phyloP scores from a whole-genome alignment of 2,113 vertebrate genomes.

The Barnardius zonarius region DNA sequence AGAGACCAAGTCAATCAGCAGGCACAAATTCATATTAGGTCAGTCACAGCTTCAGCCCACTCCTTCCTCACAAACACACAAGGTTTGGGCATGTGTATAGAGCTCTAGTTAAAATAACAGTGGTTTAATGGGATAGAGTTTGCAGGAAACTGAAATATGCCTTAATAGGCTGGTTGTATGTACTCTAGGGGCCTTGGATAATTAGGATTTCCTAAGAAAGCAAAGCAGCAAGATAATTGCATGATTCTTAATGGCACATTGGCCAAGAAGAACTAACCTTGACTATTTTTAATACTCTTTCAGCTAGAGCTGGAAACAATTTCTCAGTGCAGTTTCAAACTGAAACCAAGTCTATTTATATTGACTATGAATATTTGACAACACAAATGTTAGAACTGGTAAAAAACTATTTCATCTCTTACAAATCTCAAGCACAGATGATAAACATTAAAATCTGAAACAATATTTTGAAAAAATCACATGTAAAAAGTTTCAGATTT shows the following conservation, averaged over 20 bases:
- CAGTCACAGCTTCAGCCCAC: background rate
- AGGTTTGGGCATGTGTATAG: background rate
- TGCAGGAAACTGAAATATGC: background rate
- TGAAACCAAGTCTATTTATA: background rate
- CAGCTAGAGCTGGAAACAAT: background rate
- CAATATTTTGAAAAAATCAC: background rate
- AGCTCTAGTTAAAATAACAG: background rate
- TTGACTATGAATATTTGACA: background rate
- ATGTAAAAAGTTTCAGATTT: background rate
- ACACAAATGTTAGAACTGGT: background rate
- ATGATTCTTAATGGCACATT: background rate
- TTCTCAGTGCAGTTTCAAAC: background rate
- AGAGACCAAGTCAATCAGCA: background rate
- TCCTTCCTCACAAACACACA: background rate
- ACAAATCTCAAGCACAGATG: background rate
- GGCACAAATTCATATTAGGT: background rate
- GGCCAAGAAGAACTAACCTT: background rate
- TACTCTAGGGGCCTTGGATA: background rate
- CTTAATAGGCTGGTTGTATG: background rate
- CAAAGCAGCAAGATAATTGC: background rate
- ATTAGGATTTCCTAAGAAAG: conserved; percentile 19
- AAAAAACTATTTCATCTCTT: background rate
- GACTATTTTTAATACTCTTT: background rate
- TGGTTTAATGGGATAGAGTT: background rate
- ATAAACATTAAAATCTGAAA: background rate